Evolutionary conservation across 1,140 invertebrate species (phyloP), one percentile per base, ranked within the genome.

Genomic region (Parapsyche elsis): DNA sequence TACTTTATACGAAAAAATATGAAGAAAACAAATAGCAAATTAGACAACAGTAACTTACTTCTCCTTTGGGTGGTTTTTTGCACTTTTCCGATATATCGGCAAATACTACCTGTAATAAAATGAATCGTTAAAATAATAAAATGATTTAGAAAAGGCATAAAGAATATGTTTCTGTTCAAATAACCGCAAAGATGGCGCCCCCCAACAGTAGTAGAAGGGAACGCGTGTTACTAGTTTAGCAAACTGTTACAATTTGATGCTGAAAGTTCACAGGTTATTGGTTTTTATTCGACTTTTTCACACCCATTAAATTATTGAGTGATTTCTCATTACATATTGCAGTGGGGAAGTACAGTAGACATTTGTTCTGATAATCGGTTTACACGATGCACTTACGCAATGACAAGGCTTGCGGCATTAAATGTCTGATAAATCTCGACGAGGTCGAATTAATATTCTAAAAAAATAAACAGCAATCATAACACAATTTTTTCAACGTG

Each of bases 171-270:
- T 19, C 16, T 19, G 16, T 19, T 38, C 30, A 38, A 61, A 19
- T 61, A 19, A 61, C 57, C 21, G 57, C 16, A 19, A 19, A 61
- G 10, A 21, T 21, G 9, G 57, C 57, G 21, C 5, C 16, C 16
- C 9, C 9, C 16, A 19, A 61, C n/a, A n/a, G n/a, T 19, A 61
- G 16, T n/a, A 61, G 7, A 9, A 61, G 21, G 5, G 57, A 61
- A 21, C 57, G 57, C 57, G 19, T 61, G 57, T 21, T 61, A 16
- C 9, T 61, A 61, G 57, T 61, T 61, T 61, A 19, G 57, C 57
- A 19, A 61, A 19, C 57, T 16, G n/a, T 61, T 19, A 19, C 10
- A 21, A 9, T 19, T 61, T 61, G 57, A 61, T 61, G n/a, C n/a
- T 9, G 7, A 61, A 61, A 61, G 14, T 19, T 5, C 9, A 16